Base-by-base conservation (phyloP, 1,140 invertebrate species). In the Pseudomyrmex dendroicus region DNA sequence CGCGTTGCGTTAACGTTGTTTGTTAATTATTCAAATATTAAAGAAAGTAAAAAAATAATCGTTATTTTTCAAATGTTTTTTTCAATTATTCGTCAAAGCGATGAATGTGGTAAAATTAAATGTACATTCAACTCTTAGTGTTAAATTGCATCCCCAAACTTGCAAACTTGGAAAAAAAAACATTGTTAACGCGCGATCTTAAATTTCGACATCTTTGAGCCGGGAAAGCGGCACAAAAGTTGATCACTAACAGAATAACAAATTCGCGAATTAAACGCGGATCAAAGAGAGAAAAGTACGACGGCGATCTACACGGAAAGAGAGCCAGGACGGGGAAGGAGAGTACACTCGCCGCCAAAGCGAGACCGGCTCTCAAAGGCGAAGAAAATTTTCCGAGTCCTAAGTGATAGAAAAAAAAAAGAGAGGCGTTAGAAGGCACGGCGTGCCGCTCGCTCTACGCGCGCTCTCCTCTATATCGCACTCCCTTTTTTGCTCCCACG, bases 201-300 rank as follows among this genome's bases (percentile, higher is more conserved):
- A 48, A 59, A 50, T 72, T 78, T 50, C 44, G n/a, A 59, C n/a
- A 67, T 17, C 10, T n/a, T 35, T 59, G 20, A 17, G 13, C 80
- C 62, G 25, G 35, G 35, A 73, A 63, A 63, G 82, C 86, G 77
- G 85, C 88, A 35, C 70, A 62, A 50, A 70, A 88, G 76, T 85
- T 63, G 63, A 61, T 86, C 73, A 83, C 84, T 91, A 84, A 90
- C 85, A 88, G 89, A 92, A 93, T 93, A 93, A 92, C 89, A 92
- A 92, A 92, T 93, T 91, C 82, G 77, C 73, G 86, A 92, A 93
- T 94, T 93, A 91, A 89, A 84, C 74, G 35, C 35, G 85, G 76
- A 82, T 93, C 91, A 93, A 93, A 92, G 90, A 63, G 73, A 85
- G 88, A 84, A 83, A 67, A 89, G 82, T 85, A 84, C 66, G 76